Conservation (phyloP, 2,888 invertebrate species). For the Chamaedrilus cognettii region DNA sequence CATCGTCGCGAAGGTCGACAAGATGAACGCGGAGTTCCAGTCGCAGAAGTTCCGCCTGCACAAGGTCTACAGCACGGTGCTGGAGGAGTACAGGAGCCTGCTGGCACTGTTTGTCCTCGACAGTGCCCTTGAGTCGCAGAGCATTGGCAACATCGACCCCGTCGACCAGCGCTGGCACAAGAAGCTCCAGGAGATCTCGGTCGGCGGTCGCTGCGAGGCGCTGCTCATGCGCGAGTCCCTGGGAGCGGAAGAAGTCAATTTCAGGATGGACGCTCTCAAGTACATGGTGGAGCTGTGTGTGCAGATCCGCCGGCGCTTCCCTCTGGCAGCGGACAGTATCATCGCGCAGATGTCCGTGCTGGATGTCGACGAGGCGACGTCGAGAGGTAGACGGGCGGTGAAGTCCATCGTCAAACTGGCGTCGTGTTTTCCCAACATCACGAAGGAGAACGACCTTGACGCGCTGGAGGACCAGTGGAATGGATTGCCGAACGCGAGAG, state of each 20-base stretch:
- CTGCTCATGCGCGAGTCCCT: neutral
- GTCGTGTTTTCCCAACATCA: neutral
- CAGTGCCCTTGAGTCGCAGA: too few species aligned
- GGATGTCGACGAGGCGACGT: neutral
- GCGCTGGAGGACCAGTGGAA: neutral
- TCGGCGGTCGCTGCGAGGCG: neutral
- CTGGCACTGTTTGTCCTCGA: neutral
- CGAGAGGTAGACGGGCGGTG: neutral
- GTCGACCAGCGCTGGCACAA: neutral
- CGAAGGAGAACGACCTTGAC: neutral
- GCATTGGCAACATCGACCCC: neutral
- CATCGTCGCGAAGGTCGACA: neutral
- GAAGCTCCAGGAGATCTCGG: neutral
- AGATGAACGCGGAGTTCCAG: neutral
- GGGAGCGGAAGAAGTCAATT: neutral
- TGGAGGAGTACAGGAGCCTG: neutral
- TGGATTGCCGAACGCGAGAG: neutral
- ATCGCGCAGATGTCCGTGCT: neutral
- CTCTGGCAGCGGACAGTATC: neutral
- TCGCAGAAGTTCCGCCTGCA: neutral
- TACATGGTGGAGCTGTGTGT: neutral
- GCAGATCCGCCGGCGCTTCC: neutral
- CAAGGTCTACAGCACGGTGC: neutral
- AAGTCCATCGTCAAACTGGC: neutral
- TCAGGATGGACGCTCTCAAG: slow-evolving; percentile 3